Conservation (phyloP, 1,140 invertebrate genomes). For the Saxidomus purpurata region DNA sequence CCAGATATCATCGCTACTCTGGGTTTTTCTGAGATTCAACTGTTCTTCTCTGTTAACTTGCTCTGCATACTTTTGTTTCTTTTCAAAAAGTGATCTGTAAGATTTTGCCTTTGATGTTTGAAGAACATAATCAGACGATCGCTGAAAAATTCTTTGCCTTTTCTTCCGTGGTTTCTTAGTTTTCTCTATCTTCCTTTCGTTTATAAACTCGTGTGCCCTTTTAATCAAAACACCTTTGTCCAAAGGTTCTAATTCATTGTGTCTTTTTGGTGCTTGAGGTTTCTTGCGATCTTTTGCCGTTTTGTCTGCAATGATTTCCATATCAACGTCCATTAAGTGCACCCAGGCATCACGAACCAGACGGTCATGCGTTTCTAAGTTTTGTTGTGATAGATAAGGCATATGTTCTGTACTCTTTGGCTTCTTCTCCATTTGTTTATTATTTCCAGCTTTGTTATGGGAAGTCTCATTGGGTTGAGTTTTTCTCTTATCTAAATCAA, state of each 20-base stretch:
- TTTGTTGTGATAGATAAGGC: constrained; percentile 26
- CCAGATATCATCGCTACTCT: constrained; percentile 43
- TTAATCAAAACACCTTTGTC: background rate
- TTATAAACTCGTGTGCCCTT: background rate
- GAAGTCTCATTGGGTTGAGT: background rate
- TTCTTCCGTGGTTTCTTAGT: background rate
- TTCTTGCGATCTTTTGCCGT: background rate
- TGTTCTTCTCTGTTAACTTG: background rate
- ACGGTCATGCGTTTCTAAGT: constrained; percentile 11
- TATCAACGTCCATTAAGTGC: constrained; percentile 41
- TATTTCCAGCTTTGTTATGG: background rate
- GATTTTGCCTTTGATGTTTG: constrained; percentile 60
- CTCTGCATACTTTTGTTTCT: constrained; percentile 32
- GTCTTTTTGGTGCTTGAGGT: constrained; percentile 7
- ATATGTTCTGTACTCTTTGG: background rate
- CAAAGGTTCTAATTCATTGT: constrained; percentile 16
- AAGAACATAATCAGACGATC: constrained; percentile 53
- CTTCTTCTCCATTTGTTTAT: background rate
- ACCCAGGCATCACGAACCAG: constrained; percentile 26
- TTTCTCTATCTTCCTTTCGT: background rate
- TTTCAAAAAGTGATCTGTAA: constrained; percentile 39
- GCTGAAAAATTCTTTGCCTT: constrained; percentile 38
- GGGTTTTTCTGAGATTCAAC: constrained; percentile 15
- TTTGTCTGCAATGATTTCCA: background rate
- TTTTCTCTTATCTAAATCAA: background rate